A percentile compares a stretch with the other conserved stretches of the same genome.
Conservation (phyloP, 2,888 invertebrate species). For the Cheilosia soror region DNA sequence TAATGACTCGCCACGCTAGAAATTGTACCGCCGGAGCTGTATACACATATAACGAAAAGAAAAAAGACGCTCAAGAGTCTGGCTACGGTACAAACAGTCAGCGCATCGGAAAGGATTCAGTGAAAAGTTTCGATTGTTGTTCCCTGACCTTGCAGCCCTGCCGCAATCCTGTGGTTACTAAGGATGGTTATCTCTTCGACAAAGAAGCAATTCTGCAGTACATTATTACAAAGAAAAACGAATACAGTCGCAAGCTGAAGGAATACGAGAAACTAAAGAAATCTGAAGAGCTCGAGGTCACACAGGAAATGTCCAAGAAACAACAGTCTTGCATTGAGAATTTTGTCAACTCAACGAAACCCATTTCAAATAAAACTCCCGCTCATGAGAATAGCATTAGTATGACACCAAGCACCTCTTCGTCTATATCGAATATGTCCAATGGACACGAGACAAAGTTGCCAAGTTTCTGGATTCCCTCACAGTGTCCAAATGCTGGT, state of each 20-base stretch:
- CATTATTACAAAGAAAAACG: conserved; percentile 96
- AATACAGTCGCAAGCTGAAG: conserved; percentile 94
- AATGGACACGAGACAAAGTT: conserved; percentile 91
- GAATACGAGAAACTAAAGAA: conserved; percentile 95
- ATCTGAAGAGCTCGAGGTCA: conserved; percentile 88
- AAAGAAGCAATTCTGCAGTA: conserved; percentile 98
- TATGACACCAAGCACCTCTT: conserved; percentile 76
- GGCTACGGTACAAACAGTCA: conserved; percentile 95
- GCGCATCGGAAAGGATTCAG: conserved; percentile 90
- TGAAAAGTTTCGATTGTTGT: conserved; percentile 98
- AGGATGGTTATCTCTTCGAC: conserved; percentile 97
- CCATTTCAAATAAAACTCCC: conserved; percentile 79
- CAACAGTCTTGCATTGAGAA: conserved; percentile 89
- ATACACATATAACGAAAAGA: conserved; percentile 98
- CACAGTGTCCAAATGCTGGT: conserved; percentile 94
- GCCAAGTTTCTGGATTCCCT: conserved; percentile 99
- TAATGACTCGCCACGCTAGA: conserved; percentile 97
- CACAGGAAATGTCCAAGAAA: conserved; percentile 84
- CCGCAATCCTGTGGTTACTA: conserved; percentile 94
- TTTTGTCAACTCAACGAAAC: conserved; percentile 92
- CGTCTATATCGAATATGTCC: conserved; percentile 91
- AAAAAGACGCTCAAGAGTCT: conserved; percentile 96
- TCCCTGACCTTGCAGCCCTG: conserved; percentile 98
- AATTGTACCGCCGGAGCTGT: conserved; percentile 99
- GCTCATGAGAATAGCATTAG: conserved; percentile 25